These are phyloP conservation scores for Apodemia hepburni DNA, from an alignment of 2,888 invertebrate genomes.

Conservation along the genomic window DNA sequence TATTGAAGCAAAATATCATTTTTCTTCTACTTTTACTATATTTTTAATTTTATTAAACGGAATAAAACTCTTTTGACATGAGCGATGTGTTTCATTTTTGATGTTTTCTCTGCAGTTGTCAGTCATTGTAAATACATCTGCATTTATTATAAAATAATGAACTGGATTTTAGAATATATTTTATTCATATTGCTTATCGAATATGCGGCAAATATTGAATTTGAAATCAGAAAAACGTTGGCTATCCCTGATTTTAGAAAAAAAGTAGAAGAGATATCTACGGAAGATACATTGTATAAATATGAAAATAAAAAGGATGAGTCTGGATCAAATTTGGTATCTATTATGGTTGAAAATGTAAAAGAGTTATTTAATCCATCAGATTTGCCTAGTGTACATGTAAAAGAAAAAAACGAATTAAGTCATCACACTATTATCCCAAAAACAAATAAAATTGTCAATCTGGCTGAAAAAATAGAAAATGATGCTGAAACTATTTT, in stretches of 20 bases:
- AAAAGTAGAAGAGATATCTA: slow-evolving; percentile 43
- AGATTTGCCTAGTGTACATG: slow-evolving; percentile 30
- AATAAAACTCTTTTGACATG: neutral
- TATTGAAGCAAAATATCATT: neutral
- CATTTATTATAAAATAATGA: neutral
- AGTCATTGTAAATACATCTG: neutral
- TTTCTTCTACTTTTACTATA: neutral
- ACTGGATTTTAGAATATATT: neutral
- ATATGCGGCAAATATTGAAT: neutral
- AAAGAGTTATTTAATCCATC: slow-evolving; percentile 49
- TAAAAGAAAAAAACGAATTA: neutral
- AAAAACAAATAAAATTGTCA: neutral
- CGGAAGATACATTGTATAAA: slow-evolving; percentile 33
- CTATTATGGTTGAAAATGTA: slow-evolving; percentile 51
- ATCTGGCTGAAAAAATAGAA: slow-evolving; percentile 5
- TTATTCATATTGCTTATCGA: neutral
- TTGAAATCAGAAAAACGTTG: slow-evolving; percentile 11
- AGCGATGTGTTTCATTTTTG: neutral
- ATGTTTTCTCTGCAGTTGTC: neutral
- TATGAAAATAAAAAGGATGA: slow-evolving; percentile 36
- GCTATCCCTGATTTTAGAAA: slow-evolving; percentile 48
- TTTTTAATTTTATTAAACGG: neutral
- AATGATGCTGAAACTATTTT: slow-evolving; percentile 23
- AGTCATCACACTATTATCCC: too few relatives aligned
- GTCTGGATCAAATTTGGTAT: slow-evolving; percentile 42